These are phyloP conservation scores for Ceyx cyanopectus DNA, from an alignment of 2,113 vertebrate genomes.

Conservation along the genomic window DNA sequence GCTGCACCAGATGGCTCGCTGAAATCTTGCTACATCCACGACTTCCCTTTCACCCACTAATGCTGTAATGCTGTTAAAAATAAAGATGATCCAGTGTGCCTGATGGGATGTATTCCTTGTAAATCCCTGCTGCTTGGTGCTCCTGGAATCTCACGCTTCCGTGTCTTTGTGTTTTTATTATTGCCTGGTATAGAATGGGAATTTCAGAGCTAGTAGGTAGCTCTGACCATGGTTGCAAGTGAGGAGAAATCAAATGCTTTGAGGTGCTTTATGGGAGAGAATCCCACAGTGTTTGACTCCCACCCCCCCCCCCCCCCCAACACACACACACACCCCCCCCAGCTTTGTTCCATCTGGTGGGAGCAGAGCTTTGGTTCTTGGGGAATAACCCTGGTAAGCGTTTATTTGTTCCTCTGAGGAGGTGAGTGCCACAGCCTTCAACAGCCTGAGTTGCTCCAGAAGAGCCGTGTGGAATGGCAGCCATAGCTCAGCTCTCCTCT, in stretches of 20 bases:
- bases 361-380: not conserved
- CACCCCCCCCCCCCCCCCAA: no score
- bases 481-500: not conserved
- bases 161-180: constrained; percentile 8
- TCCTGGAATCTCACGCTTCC: not conserved
- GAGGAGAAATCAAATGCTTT: constrained; percentile 9
- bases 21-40: constrained; percentile 20
- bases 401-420: not conserved
- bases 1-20: not conserved
- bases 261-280: not conserved
- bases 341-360: not conserved
- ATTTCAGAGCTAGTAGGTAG: constrained; percentile 32
- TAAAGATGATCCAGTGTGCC: constrained; percentile 59
- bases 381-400: not conserved
- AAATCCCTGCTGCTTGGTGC: constrained; percentile 35
- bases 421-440: not conserved
- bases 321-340: no score
- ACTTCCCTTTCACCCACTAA: constrained; percentile 58
- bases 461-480: not conserved
- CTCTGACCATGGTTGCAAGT: not conserved
- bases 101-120: constrained; percentile 48
- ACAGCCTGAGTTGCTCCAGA: not conserved
- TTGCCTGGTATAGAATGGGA: not conserved
- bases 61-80: constrained; percentile 58
- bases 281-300: not conserved